These are phyloP conservation scores for Thymelicus sylvestris DNA, from an alignment of 2,888 invertebrate species.

Conservation along the genomic window DNA sequence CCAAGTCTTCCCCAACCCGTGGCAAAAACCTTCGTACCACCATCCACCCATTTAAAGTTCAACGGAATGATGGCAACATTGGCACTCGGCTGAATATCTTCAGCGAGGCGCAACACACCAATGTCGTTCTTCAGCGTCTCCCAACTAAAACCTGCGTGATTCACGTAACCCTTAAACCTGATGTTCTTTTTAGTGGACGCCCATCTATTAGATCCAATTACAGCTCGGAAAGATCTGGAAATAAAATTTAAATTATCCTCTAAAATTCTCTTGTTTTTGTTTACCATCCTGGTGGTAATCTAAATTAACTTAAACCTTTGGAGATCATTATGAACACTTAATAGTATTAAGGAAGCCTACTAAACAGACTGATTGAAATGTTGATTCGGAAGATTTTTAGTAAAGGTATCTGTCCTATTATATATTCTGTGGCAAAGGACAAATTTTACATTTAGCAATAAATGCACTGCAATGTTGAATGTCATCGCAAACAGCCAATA, in stretches of 20 bases:
- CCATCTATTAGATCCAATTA: slow-evolving; percentile 22
- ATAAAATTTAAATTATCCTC: not conserved
- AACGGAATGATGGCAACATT: slow-evolving; percentile 10
- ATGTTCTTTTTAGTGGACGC: slow-evolving; percentile 19
- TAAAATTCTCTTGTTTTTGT: no score
- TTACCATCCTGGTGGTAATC: no score
- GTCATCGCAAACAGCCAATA: no score
- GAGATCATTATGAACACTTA: no score
- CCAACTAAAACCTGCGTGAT: slow-evolving; percentile 1
- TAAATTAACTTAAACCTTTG: no score
- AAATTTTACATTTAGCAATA: no score
- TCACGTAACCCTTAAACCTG: slow-evolving; percentile 3
- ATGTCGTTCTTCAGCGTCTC: slow-evolving; percentile 23
- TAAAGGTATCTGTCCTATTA: no score
- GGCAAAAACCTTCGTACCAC: slow-evolving; percentile 8
- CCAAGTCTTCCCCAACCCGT: slow-evolving; percentile 26
- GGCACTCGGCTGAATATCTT: not conserved
- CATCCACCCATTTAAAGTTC: slow-evolving; percentile 12
- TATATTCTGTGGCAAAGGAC: no score
- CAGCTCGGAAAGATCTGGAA: slow-evolving; percentile 22
- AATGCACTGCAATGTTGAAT: no score
- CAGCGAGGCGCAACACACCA: slow-evolving; percentile 1
- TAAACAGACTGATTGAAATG: no score
- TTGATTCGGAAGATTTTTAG: no score
- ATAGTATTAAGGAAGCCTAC: no score